Base-by-base conservation (phyloP, 2,113 vertebrate species). In the Malurus elegans region DNA sequence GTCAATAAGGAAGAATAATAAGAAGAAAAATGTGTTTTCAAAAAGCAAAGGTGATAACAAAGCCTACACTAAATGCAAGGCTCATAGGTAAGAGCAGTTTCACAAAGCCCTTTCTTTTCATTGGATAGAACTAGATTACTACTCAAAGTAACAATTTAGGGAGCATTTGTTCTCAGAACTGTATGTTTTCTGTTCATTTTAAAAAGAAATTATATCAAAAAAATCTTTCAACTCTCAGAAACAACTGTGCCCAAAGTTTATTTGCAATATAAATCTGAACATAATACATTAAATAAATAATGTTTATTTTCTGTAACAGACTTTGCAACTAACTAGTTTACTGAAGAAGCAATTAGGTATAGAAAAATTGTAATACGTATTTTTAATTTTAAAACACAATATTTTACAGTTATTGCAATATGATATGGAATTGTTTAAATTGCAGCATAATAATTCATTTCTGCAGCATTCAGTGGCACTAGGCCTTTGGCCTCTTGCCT, bases 401-500 rank as follows among this genome's bases (percentile, higher is more conserved):
- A 78, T 87, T 90, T 89, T 79, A 94, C 79, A 58, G 38, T 79
- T 92, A 94, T 76, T 81, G 44, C 51, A 90, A 83, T 85, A 45
- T 69, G 67, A 79, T 90, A 79, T 38, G 54, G 32, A 58, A 78
- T 80, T 92, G 71, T 94, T 96, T 95, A 95, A 97, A 92, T 82
- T 89, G 65, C 57, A 78, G 76, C 32, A 40, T 36, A 91, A 84
- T 97, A 97, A 97, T 95, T 97, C 83, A 97, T 94, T 96, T 73
- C 65, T n/a, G 25, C 50, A 74, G 28, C 83, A 81, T 54, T 88
- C 73, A 62, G 51, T 95, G 92, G 93, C 91, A 96, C n/a, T 91
- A 93, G 96, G 94, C 88, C 95, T 98, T 97, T 81, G 91, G 97
- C 95, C 97, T 97, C 93, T 94, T 98, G 98, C 97, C 97, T 97